Percentiles rank a stretch among this genome's conserved stretches.
phyloP scores from a whole-genome alignment of 2,888 invertebrate genomes.

The Rhagium mordax region DNA sequence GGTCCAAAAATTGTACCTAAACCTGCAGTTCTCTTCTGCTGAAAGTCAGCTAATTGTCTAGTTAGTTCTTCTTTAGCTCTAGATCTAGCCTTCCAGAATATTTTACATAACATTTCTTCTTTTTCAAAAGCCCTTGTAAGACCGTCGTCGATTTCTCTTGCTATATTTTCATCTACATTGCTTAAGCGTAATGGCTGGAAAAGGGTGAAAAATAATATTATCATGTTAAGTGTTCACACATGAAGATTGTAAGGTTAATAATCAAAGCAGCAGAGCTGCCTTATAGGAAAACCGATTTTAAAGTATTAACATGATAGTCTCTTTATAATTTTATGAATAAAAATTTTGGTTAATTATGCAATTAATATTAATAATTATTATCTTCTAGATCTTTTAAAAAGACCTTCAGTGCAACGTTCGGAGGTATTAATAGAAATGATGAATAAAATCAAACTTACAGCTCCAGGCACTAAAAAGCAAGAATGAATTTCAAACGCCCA shows the following conservation, averaged over 20 bases:
- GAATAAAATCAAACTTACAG: slow-evolving; percentile 79
- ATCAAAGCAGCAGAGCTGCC: too few relatives aligned
- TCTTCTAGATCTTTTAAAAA: too few relatives aligned
- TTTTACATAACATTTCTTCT: slow-evolving; percentile 89
- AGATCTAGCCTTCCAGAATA: slow-evolving; percentile 91
- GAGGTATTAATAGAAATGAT: too few relatives aligned
- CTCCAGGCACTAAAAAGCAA: slow-evolving; percentile 92
- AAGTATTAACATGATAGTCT: too few relatives aligned
- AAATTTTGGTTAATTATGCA: too few relatives aligned
- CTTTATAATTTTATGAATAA: too few relatives aligned
- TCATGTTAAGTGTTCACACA: too few relatives aligned
- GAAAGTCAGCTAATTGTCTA: slow-evolving; percentile 84
- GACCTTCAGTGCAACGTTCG: too few relatives aligned
- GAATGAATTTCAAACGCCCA: slow-evolving; percentile 99
- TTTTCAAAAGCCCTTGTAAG: slow-evolving; percentile 89
- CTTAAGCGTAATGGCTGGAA: slow-evolving; percentile 83
- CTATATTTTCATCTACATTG: slow-evolving; percentile 89
- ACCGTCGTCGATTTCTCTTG: slow-evolving; percentile 91
- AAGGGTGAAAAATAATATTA: background rate
- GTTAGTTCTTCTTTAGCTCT: slow-evolving; percentile 88
- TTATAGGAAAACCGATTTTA: too few relatives aligned
- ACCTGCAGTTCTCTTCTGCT: slow-evolving; percentile 91
- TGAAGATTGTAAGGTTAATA: too few relatives aligned
- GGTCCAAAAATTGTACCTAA: slow-evolving; percentile 93
- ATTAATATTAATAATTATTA: too few relatives aligned